Evolutionary conservation across 2,888 invertebrate species (phyloP).

Genomic region (Ecliptopera silaceata): DNA sequence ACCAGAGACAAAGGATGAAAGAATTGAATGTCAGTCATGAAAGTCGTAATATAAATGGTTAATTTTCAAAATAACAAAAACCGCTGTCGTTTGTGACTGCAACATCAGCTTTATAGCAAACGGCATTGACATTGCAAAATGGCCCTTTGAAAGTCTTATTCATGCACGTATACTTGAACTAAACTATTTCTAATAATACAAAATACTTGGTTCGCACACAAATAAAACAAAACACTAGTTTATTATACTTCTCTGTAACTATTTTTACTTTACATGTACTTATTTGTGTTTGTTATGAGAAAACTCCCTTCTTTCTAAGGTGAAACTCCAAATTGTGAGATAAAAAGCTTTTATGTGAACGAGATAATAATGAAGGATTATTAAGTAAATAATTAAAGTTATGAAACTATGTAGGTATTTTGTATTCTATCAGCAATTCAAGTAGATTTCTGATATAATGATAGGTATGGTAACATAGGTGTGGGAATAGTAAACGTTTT

Average conservation of each 20-base stretch:
- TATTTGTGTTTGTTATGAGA: neutral
- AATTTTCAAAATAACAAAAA: neutral
- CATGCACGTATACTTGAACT: constrained; percentile 45
- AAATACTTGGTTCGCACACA: constrained; percentile 28
- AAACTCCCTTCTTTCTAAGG: too few relatives aligned
- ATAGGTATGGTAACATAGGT: too few relatives aligned
- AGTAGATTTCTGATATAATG: too few relatives aligned
- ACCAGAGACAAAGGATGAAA: too few relatives aligned
- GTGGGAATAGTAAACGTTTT: too few relatives aligned
- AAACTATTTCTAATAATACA: constrained; percentile 50
- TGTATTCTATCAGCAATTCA: too few relatives aligned
- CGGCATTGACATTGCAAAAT: constrained; percentile 62
- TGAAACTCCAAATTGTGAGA: too few relatives aligned
- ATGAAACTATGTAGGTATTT: too few relatives aligned
- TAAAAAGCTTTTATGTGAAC: too few relatives aligned
- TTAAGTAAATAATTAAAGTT: too few relatives aligned
- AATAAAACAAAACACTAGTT: constrained; percentile 15
- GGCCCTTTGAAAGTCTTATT: constrained; percentile 64
- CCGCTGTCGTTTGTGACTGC: constrained; percentile 20
- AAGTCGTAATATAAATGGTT: neutral
- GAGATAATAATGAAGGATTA: too few relatives aligned
- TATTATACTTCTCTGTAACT: neutral
- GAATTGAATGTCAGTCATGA: too few relatives aligned
- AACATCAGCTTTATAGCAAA: constrained; percentile 33
- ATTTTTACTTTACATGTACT: neutral